phyloP scores from a whole-genome alignment of 2,888 invertebrate species.

The Aelia acuminata region DNA sequence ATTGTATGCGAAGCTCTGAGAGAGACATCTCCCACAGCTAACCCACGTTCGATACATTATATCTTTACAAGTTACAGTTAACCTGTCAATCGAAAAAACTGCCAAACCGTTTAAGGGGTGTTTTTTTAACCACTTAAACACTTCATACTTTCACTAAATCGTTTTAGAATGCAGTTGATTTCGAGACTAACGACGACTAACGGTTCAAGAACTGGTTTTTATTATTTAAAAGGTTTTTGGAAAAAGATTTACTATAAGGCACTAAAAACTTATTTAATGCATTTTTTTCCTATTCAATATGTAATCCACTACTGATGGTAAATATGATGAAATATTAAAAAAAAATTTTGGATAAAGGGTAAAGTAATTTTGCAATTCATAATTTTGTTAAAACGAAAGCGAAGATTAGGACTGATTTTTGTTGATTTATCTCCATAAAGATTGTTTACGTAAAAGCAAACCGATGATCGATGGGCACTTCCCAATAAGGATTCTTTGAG shows the following conservation, averaged over 20 bases:
- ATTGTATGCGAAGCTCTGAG: neutral
- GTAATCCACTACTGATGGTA: neutral
- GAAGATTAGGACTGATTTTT: no score
- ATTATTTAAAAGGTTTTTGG: neutral
- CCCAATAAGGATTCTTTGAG: no score
- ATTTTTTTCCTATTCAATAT: neutral
- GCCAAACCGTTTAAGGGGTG: neutral
- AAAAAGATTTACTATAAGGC: neutral
- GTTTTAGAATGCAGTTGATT: neutral
- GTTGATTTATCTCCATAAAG: no score
- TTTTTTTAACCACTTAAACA: neutral
- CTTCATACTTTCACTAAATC: neutral
- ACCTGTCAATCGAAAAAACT: neutral
- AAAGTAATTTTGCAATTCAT: no score
- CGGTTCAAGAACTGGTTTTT: neutral
- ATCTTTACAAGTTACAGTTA: neutral
- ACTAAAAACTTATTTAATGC: no score
- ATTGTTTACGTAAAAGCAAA: no score
- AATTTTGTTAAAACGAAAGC: no score
- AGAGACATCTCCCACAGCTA: neutral
- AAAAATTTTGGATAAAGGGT: no score
- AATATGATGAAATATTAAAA: no score
- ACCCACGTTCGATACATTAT: neutral
- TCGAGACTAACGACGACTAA: neutral
- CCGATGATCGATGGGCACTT: no score